Evolutionary conservation across 2,888 invertebrate genomes (phyloP), one percentile per base, ranked within the genome.

Genomic region (Nasonia oneida): DNA sequence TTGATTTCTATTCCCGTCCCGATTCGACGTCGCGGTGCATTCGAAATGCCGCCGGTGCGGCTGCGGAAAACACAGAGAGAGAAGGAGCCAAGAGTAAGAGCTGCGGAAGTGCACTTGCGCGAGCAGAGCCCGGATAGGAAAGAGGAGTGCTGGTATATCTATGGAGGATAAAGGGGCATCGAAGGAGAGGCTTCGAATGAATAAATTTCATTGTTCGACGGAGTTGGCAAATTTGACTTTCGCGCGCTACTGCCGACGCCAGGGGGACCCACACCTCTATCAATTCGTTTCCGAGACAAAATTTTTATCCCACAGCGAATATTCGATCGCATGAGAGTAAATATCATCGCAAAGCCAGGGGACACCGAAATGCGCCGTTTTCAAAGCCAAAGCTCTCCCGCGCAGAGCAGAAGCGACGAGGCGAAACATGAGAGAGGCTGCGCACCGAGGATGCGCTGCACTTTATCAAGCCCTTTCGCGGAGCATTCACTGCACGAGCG

Each of bases 1-100:
- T 88, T 88, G 88, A 89, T 89, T 89, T 89, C 88, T 89, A 88
- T 89, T 88, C 88, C 88, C 86, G 84, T 88, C 85, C 85, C 85
- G 84, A 88, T 84, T 88, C 88, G 87, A 87, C 87, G 88, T 89
- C 87, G 87, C 88, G 84, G n/a, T 87, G 89, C 87, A 88, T 87
- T 86, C 87, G 83, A 87, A 88, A 88, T 88, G 84, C 79, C 86
- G 86, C 81, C 15, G 3, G 37, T 5, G 50, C 39, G 42, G 23
- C 42, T 81, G 39, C 61, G 81, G 42, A 57, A 70, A 67, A 83
- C 71, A 78, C 74, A 71, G 42, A 33, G 57, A 15, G n/a, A 81
- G 77, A n/a, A n/a, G 79, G 80, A n/a, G 67, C 70, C 67, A 85
- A 37, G 77, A 84, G 71, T 12, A 29, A 74, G 33, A 53, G 33